Evolutionary conservation across 2,888 invertebrate genomes (phyloP), one percentile per base, ranked within the genome.

Genomic region (Trissoscelio sp.): DNA sequence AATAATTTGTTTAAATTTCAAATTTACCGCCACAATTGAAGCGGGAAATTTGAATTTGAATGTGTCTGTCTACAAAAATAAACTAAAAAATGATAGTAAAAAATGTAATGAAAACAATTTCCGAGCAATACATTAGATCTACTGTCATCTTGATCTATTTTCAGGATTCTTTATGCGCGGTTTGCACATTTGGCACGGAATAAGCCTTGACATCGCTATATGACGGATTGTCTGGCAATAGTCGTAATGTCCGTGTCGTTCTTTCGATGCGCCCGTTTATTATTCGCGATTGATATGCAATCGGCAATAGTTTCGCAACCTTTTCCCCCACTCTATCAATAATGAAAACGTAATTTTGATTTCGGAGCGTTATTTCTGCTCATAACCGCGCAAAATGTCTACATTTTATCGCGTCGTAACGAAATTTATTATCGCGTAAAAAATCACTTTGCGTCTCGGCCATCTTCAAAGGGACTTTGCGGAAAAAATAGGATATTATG

Each of bases 91-190:
- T n/a, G n/a, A n/a, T n/a, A n/a, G n/a, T n/a, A n/a, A n/a, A n/a
- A n/a, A n/a, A n/a, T n/a, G n/a, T n/a, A n/a, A n/a, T 4, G 34
- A 34, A 39, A 67, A 55, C 44, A 72, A 51, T 51, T 58, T 58
- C 6, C 20, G 6, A 4, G 66, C 34, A 42, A 48, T 60, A 51
- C 39, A 60, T 60, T 72, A 67, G 66, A 24, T 66, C 14, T 34
- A 24, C 46, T 53, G 69, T 58, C 79, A 83, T 82, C 72, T 48
- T 58, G 82, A 79, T 84, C 82, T 82, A 83, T 83, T 84, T 83
- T 83, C 84, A 79, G 75, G 77, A 81, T 78, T 80, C 70, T 81
- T 83, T 78, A 78, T 58, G 69, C 46, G 48, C 64, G 73, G 12
- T 58, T 74, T 53, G 73, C 70, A 67, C 44, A 48, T 72, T 81